Base-by-base conservation (phyloP, 1,140 invertebrate species). In the Drosophila ohnishii region DNA sequence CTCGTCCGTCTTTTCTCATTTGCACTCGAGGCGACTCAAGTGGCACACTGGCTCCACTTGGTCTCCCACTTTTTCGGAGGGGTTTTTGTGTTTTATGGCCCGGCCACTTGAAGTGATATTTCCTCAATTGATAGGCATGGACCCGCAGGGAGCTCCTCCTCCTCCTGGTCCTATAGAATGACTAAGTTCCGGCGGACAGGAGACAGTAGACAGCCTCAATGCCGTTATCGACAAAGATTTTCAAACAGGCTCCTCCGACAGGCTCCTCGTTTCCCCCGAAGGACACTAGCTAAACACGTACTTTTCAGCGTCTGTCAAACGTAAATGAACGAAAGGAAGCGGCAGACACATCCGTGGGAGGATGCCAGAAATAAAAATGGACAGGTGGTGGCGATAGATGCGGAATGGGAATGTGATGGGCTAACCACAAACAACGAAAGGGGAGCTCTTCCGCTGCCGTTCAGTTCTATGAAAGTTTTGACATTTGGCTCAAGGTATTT, bases 1-100 rank as follows among this genome's bases (percentile, higher is more conserved):
- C 50, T 72, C 55, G 56, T 57, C 51, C 56, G 84, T 73, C 71
- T 72, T 83, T 87, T 79, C 83, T 86, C 83, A 86, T 86, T 86
- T 86, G 75, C 83, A 86, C 83, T 86, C 69, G 67, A 81, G 73
- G 67, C 78, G 45, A 51, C 67, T 85, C 82, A 81, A 85, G 78
- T 86, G 64, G 62, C 64, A 61, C 59, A 50, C 64, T 60, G 58
- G 55, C 50, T 73, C 51, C 71, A 72, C 47, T 50, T 44, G 19
- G 71, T 53, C 40, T 59, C 34, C 66, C 58, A 65, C 45, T 53
- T 47, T 71, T 71, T 55, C 22, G 30, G 35, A 40, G 57, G 37
- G 63, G 34, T 76, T 55, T 56, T 67, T 85, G 81, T 85, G 61
- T 84, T 84, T 86, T 84, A 84, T 81, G 59, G 71, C 51, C 80